Conservation (phyloP, 2,113 vertebrate genomes). For the Prionailurus viverrinus region DNA sequence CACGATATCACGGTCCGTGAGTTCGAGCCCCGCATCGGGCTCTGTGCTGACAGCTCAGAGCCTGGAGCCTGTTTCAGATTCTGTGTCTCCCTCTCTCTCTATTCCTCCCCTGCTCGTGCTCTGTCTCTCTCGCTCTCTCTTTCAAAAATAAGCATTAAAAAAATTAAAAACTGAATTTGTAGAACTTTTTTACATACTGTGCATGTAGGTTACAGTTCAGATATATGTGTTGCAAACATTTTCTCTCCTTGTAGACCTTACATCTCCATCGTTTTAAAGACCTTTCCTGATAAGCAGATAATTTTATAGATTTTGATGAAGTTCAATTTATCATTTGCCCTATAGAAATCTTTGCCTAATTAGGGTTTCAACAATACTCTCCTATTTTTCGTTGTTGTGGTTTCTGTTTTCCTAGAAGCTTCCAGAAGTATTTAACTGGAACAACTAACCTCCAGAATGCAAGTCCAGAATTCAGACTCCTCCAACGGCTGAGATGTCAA, state of each 20-base stretch:
- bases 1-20: no score
- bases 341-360: neutral
- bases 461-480: neutral
- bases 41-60: no score
- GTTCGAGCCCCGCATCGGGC: no score
- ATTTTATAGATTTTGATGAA: neutral
- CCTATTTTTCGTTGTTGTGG: neutral
- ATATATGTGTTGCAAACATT: neutral
- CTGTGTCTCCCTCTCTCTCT: no score
- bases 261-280: neutral
- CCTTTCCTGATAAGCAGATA: neutral
- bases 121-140: no score
- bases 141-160: no score
- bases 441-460: neutral
- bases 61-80: no score
- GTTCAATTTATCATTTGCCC: neutral
- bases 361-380: neutral
- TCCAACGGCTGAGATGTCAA: neutral
- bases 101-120: no score
- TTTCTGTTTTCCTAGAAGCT: neutral
- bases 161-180: neutral
- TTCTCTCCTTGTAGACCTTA: neutral
- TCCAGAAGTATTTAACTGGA: constrained; percentile 7
- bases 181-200: neutral
- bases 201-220: neutral